These are phyloP conservation scores for Muscicapa comitata DNA, from an alignment of 2,797 vertebrate species.

Conservation along the genomic window DNA sequence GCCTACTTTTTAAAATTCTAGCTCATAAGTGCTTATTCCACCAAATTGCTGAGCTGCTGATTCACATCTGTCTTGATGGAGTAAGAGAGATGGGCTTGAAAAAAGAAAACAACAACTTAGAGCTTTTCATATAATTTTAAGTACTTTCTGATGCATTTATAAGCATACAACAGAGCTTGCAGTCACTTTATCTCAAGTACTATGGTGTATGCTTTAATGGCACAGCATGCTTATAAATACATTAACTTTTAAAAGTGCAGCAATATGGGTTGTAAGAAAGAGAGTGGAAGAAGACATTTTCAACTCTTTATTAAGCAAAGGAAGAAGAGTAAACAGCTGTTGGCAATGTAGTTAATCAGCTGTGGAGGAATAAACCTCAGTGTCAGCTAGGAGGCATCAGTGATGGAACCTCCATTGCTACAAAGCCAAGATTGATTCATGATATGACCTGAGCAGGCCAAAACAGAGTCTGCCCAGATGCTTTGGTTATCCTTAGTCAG, in stretches of 20 bases:
- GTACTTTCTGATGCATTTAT: conserved; percentile 39
- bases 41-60: neutral
- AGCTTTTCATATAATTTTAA: conserved; percentile 46
- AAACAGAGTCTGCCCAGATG: neutral
- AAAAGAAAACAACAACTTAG: conserved; percentile 1
- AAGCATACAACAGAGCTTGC: neutral
- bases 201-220: neutral
- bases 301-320: neutral
- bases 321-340: neutral
- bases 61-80: conserved; percentile 45
- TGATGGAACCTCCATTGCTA: neutral
- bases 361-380: neutral
- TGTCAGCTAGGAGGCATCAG: neutral
- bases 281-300: neutral
- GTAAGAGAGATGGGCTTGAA: neutral
- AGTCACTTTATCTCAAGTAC: conserved; percentile 15
- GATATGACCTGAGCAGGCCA: neutral
- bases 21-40: neutral
- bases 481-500: neutral
- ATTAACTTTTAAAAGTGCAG: neutral
- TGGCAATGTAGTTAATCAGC: neutral
- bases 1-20: conserved; percentile 14
- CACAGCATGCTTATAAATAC: neutral
- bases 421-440: neutral
- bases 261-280: neutral